Evolutionary conservation across 2,113 vertebrate genomes (phyloP).

Genomic region (Plestiodon gilberti): DNA sequence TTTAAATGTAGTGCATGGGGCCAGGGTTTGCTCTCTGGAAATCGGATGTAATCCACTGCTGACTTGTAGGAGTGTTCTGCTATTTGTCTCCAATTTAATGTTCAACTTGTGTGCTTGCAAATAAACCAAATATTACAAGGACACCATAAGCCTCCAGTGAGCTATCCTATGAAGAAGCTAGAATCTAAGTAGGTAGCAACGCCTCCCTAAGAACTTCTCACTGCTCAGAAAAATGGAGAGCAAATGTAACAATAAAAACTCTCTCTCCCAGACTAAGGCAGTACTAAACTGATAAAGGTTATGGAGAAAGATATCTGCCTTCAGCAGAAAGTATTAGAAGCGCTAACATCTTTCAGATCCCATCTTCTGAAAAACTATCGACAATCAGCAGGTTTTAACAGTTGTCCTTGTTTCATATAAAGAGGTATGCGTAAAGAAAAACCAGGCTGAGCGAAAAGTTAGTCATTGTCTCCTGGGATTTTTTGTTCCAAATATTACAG

Average conservation of each 20-base stretch:
- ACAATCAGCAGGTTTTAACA: conserved; percentile 32
- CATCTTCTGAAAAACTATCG: conserved; percentile 11
- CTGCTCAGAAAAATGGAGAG: no score
- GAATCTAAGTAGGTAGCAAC: no score
- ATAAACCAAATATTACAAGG: no score
- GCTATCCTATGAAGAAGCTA: no score
- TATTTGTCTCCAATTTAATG: no score
- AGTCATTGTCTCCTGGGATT: background rate
- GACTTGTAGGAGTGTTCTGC: no score
- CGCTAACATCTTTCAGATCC: conserved; percentile 8
- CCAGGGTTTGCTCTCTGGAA: background rate
- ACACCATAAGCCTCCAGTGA: no score
- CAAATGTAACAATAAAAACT: background rate
- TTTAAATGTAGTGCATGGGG: background rate
- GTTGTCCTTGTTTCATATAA: conserved; percentile 8
- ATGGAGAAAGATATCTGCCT: background rate
- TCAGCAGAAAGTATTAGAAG: background rate
- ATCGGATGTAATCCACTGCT: no score
- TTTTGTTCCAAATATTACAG: background rate
- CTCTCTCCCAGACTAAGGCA: background rate
- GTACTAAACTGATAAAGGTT: background rate
- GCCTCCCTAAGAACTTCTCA: no score
- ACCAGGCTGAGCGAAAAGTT: background rate
- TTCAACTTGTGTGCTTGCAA: no score
- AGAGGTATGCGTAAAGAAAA: conserved; percentile 8